These are phyloP conservation scores for Tinea pellionella DNA, from an alignment of 2,888 invertebrate genomes.

Conservation along the genomic window DNA sequence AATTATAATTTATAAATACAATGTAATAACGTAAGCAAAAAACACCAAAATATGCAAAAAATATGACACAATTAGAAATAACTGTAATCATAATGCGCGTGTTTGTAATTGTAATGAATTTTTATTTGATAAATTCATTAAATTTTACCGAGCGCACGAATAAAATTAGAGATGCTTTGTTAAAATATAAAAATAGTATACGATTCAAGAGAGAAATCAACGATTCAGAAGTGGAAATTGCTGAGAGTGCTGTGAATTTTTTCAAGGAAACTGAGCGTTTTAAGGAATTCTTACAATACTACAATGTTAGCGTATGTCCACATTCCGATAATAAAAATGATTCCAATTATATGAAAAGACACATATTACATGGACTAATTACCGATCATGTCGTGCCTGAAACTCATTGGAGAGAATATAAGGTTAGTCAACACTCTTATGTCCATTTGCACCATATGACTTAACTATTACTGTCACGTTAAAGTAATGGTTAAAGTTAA, in stretches of 20 bases:
- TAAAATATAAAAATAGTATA: constrained; percentile 25
- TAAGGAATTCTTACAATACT: constrained; percentile 29
- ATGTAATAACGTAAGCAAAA: too few species aligned
- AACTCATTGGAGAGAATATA: constrained; percentile 50
- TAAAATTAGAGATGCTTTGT: constrained; percentile 28
- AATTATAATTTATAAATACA: too few species aligned
- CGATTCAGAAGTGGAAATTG: constrained; percentile 23
- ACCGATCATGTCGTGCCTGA: constrained; percentile 35
- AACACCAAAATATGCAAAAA: background rate
- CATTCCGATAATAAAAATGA: constrained; percentile 18
- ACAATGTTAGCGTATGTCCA: constrained; percentile 34
- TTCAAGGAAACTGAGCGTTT: constrained; percentile 31
- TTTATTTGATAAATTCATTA: constrained; percentile 24
- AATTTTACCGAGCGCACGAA: constrained; percentile 27
- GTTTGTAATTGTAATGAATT: constrained; percentile 26
- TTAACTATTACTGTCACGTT: too few species aligned
- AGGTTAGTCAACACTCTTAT: constrained; percentile 34
- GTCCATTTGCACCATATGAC: background rate
- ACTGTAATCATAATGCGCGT: constrained; percentile 17
- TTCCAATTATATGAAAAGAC: constrained; percentile 26
- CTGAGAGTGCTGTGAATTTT: constrained; percentile 27
- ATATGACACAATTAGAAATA: background rate
- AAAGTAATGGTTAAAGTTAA: too few species aligned
- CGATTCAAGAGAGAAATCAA: constrained; percentile 22
- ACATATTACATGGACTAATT: constrained; percentile 35